Evolutionary conservation across 2,797 vertebrate genomes (phyloP).

Genomic region (Saxicola maurus): DNA sequence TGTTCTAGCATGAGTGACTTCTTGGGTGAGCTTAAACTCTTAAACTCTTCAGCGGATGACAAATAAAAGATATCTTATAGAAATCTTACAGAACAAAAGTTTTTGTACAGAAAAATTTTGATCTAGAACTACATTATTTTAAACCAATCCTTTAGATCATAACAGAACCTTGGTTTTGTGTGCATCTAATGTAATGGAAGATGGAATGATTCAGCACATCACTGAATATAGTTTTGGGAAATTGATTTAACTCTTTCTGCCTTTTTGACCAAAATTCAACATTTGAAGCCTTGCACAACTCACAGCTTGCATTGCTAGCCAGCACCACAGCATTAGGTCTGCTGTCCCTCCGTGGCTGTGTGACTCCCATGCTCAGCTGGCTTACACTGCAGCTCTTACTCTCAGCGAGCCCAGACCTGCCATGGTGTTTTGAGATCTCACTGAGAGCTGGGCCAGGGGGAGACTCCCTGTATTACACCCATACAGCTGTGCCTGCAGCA

Average conservation of each 20-base stretch:
- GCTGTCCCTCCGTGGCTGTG: not conserved
- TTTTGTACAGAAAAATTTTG: not conserved
- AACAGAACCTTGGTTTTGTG: not conserved
- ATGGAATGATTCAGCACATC: not conserved
- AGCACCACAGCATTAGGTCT: not conserved
- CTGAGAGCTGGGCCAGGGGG: not conserved
- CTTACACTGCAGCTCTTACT: not conserved
- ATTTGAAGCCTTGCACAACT: not conserved
- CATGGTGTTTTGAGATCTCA: not conserved
- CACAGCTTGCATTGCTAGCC: not conserved
- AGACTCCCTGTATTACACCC: not conserved
- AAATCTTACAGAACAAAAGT: not conserved
- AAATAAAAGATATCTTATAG: not conserved
- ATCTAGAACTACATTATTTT: not conserved
- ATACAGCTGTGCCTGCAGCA: not conserved
- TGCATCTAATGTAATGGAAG: not conserved
- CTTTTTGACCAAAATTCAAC: not conserved
- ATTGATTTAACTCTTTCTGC: not conserved
- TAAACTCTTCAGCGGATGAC: not conserved
- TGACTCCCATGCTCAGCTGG: not conserved
- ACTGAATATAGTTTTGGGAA: not conserved
- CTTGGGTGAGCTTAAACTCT: not conserved
- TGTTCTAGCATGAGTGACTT: not conserved
- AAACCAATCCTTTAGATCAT: not conserved
- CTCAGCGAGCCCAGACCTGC: not conserved